These are phyloP conservation scores for Rousettus madagascariensis DNA, from an alignment of 2,797 vertebrate species.

Conservation along the genomic window DNA sequence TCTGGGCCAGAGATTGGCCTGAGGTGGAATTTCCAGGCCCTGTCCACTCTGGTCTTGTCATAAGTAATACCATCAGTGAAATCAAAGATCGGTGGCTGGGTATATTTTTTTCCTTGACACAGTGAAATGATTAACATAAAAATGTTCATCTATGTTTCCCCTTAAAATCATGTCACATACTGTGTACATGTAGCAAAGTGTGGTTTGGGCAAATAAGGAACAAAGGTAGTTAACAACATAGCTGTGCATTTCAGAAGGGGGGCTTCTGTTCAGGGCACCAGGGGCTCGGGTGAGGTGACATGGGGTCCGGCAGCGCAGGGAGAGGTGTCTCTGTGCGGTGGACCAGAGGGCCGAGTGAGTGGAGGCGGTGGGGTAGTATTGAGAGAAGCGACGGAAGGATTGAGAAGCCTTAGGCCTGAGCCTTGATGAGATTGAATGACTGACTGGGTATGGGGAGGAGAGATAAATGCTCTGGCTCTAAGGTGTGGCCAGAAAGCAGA, in stretches of 20 bases:
- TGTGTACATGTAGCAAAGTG: neutral
- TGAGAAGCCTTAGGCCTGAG: neutral
- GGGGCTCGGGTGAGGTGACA: fast-evolving
- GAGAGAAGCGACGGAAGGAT: neutral
- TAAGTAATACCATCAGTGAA: neutral
- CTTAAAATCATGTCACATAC: neutral
- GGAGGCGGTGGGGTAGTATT: neutral
- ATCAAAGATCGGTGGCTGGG: neutral
- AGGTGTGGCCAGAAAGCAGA: neutral
- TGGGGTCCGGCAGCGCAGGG: neutral
- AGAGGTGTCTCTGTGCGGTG: neutral
- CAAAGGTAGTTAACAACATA: neutral
- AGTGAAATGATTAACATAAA: neutral
- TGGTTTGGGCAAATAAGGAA: neutral
- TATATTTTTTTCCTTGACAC: neutral
- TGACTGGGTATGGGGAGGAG: fast-evolving
- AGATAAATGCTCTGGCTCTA: neutral
- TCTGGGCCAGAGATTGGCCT: neutral
- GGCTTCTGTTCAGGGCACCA: neutral
- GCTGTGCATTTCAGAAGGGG: neutral
- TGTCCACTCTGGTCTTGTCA: neutral
- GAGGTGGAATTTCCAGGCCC: neutral
- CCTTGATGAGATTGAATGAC: neutral
- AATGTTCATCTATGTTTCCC: neutral
- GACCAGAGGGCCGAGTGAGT: neutral